Conservation (phyloP, 2,888 invertebrate genomes). For the Andrena dorsata region DNA sequence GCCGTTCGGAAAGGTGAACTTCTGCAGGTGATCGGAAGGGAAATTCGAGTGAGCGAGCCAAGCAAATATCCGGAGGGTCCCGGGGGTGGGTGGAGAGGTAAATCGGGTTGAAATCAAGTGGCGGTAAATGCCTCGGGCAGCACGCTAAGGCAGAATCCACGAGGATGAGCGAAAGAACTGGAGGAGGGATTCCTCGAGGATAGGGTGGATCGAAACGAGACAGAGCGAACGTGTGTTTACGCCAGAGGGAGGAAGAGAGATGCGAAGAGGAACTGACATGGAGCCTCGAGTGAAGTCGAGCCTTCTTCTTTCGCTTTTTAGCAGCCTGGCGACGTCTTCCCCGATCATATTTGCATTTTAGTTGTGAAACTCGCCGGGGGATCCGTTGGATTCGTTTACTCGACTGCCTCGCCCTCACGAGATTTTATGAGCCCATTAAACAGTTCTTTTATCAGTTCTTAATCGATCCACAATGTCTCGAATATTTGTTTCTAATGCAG, state of each 20-base stretch:
- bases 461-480: conserved; percentile 52
- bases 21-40: conserved; percentile 59
- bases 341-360: conserved; percentile 78
- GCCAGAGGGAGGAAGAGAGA: conserved; percentile 24
- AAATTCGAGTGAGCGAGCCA: conserved; percentile 76
- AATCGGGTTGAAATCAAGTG: conserved; percentile 82
- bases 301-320: conserved; percentile 65
- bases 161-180: conserved; percentile 52
- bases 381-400: conserved; percentile 73
- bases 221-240: conserved; percentile 25
- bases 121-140: conserved; percentile 78
- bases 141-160: conserved; percentile 61
- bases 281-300: conserved; percentile 52
- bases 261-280: conserved; percentile 45
- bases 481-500: conserved; percentile 29
- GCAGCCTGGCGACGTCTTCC: conserved; percentile 57
- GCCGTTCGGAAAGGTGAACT: conserved; percentile 3
- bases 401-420: conserved; percentile 59
- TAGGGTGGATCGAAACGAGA: conserved; percentile 37
- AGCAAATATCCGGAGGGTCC: conserved; percentile 79
- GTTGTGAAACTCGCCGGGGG: conserved; percentile 74
- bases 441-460: conserved; percentile 47
- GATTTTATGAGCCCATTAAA: conserved; percentile 70
- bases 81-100: conserved; percentile 69
- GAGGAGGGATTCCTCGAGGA: conserved; percentile 37